A percentile compares a stretch with the other conserved stretches of the same genome.
These are phyloP conservation scores for Ricordea florida DNA, from an alignment of 92 coral and sea anemone genomes.

Conservation along the genomic window DNA sequence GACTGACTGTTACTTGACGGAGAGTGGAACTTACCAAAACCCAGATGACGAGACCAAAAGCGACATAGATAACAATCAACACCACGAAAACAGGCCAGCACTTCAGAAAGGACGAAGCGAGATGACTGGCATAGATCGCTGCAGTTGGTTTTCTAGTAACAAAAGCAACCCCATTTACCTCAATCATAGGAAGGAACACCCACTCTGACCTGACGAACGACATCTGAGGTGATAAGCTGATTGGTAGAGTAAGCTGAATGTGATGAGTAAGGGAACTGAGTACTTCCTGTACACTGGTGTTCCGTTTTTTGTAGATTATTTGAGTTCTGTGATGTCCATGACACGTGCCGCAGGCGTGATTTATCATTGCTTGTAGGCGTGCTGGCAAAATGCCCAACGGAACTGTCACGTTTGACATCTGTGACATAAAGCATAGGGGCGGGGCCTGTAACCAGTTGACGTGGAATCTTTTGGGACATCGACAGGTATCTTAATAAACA, in stretches of 20 bases:
- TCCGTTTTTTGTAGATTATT: neutral
- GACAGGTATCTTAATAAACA: constrained; percentile 6
- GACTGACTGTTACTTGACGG: no score
- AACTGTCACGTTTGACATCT: neutral
- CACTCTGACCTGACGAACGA: neutral
- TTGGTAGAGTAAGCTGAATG: constrained; percentile 1
- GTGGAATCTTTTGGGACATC: neutral
- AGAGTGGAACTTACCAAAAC: neutral
- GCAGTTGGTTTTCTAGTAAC: constrained; percentile 10
- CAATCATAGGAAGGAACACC: constrained; percentile 11
- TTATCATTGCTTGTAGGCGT: neutral
- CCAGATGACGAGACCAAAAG: constrained; percentile 11
- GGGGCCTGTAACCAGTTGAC: constrained; percentile 25
- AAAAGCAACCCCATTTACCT: constrained; percentile 29
- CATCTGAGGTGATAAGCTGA: neutral
- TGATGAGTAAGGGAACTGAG: neutral
- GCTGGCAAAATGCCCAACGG: constrained; percentile 5
- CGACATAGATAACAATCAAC: neutral
- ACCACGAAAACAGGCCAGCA: constrained; percentile 13
- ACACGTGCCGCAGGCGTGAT: constrained; percentile 2
- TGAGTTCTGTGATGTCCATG: neutral
- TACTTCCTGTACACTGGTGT: neutral
- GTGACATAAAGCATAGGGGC: neutral
- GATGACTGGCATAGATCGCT: neutral
- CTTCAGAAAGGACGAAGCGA: neutral